Conservation (phyloP, 2,888 invertebrate genomes). For the Lingula anatina region DNA sequence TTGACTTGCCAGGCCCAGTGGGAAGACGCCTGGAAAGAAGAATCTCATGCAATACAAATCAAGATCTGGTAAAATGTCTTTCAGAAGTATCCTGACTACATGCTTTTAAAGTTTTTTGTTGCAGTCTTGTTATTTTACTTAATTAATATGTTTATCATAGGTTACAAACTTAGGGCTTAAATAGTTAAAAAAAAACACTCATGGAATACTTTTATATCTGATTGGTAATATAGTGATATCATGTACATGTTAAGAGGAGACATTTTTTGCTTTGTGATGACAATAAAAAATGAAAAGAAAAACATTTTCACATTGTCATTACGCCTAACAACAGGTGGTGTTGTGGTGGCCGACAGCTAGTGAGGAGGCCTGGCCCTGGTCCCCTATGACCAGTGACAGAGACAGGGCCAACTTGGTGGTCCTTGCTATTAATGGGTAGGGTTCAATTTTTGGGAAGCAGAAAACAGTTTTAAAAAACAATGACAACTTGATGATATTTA, state of each 20-base stretch:
- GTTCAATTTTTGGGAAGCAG: constrained; percentile 7
- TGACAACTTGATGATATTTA: too few relatives aligned
- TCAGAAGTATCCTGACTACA: constrained; percentile 1
- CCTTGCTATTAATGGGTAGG: constrained; percentile 68
- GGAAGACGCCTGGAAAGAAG: constrained; percentile 59
- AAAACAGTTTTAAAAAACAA: too few relatives aligned
- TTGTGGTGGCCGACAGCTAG: constrained; percentile 81
- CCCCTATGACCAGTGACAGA: constrained; percentile 74
- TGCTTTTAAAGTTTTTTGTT: too few relatives aligned
- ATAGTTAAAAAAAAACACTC: too few relatives aligned
- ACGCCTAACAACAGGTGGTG: constrained; percentile 62
- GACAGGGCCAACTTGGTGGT: constrained; percentile 85
- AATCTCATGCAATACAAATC: constrained; percentile 54
- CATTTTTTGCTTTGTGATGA: background rate
- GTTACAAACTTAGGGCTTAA: too few relatives aligned
- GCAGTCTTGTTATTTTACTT: too few relatives aligned
- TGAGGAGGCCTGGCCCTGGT: constrained; percentile 90
- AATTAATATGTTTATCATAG: too few relatives aligned
- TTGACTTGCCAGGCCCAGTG: constrained; percentile 58
- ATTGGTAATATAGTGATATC: too few relatives aligned
- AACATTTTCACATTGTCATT: background rate
- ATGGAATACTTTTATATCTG: too few relatives aligned
- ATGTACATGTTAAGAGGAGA: too few relatives aligned
- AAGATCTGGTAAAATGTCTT: constrained; percentile 36
- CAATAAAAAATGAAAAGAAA: constrained; percentile 4